Evolutionary conservation across 23 tunicate genomes (phyloP).

Genomic region (Corella eumyota): DNA sequence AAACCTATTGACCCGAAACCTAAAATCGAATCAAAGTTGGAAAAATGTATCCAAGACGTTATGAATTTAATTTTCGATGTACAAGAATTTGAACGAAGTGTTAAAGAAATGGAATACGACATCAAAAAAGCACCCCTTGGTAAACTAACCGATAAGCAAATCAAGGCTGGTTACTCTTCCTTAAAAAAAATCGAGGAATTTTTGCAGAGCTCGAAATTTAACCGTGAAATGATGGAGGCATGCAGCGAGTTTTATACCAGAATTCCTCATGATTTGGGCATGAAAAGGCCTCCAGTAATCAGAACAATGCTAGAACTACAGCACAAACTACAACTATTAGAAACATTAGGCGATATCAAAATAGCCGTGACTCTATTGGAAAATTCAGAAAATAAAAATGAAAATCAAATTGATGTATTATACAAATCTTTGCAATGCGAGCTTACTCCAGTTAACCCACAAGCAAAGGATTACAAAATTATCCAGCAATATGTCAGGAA

Average conservation of each 20-base stretch:
- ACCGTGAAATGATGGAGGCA: conserved; percentile 31
- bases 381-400: conserved; percentile 7
- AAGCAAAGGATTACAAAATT: conserved; percentile 1
- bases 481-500: conserved; percentile 10
- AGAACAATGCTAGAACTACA: conserved; percentile 26
- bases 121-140: conserved; percentile 79
- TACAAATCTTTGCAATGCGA: conserved; percentile 11
- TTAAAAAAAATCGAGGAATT: conserved; percentile 52
- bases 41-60: conserved; percentile 37
- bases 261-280: conserved; percentile 92
- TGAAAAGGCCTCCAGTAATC: conserved; percentile 73
- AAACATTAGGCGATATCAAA: conserved; percentile 55
- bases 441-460: conserved; percentile 3
- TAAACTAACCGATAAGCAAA: conserved; percentile 60
- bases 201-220: conserved; percentile 8
- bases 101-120: conserved; percentile 86
- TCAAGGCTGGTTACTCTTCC: conserved; percentile 56
- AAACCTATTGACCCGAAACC: conserved; percentile 6
- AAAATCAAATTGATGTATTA: conserved; percentile 4
- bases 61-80: conserved; percentile 51
- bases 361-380: conserved; percentile 54
- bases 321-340: conserved; percentile 51
- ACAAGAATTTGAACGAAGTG: conserved; percentile 54
- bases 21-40: conserved; percentile 29
- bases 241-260: conserved; percentile 85